Evolutionary conservation across 1,140 invertebrate species (phyloP).

Genomic region (Leptinotarsa undecemlineata): DNA sequence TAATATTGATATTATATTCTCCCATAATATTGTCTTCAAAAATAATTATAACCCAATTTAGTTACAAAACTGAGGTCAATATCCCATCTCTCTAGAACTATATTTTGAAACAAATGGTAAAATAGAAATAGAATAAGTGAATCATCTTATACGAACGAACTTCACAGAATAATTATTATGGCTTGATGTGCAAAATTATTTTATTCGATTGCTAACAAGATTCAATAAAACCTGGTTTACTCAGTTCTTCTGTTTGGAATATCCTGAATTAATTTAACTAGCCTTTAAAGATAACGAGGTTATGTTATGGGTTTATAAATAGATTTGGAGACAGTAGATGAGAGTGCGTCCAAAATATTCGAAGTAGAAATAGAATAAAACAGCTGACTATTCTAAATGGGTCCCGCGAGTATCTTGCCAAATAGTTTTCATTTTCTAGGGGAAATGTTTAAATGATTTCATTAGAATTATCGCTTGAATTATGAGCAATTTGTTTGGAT

Average conservation of each 20-base stretch:
- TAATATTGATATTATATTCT: too few species aligned
- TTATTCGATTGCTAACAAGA: not conserved
- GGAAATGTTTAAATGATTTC: not conserved
- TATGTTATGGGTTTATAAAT: constrained; percentile 13
- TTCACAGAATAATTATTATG: not conserved
- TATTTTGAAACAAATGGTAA: not conserved
- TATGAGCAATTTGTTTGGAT: constrained; percentile 1
- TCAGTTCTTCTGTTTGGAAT: not conserved
- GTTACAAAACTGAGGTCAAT: not conserved
- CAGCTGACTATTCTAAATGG: constrained; percentile 14
- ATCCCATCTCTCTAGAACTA: not conserved
- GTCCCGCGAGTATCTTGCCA: not conserved
- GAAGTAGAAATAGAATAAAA: constrained; percentile 12
- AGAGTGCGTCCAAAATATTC: constrained; percentile 6
- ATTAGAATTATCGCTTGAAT: not conserved
- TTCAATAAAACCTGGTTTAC: not conserved
- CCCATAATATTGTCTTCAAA: too few species aligned
- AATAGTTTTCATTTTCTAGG: constrained; percentile 15
- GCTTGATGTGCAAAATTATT: not conserved
- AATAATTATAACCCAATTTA: too few species aligned
- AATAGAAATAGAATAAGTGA: not conserved
- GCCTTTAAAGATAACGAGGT: constrained; percentile 6
- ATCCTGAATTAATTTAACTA: not conserved
- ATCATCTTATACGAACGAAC: not conserved
- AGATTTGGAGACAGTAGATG: constrained; percentile 8